These are phyloP conservation scores for Atta texana DNA, from an alignment of 1,140 invertebrate species.

Conservation along the genomic window DNA sequence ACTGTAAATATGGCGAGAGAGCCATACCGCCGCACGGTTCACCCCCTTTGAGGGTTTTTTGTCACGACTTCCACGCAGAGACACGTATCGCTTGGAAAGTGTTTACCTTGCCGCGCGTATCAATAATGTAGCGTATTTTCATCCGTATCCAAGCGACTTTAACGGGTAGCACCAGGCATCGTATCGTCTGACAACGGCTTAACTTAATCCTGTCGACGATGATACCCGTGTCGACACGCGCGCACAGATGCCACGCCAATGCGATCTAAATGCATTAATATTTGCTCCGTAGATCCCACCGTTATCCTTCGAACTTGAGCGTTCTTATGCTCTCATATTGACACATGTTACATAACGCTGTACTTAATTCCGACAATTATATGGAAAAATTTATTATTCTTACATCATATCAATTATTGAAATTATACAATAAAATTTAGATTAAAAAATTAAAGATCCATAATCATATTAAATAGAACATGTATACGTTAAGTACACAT, in stretches of 20 bases:
- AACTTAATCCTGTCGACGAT: conserved; percentile 60
- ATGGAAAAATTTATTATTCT: neutral
- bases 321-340: conserved; percentile 29
- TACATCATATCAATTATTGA: neutral
- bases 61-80: conserved; percentile 45
- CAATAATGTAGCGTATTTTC: conserved; percentile 62
- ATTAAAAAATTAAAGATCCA: neutral
- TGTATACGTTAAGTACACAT: neutral
- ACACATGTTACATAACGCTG: neutral
- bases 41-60: conserved; percentile 43
- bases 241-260: conserved; percentile 48
- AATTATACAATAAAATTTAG: neutral
- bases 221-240: conserved; percentile 44
- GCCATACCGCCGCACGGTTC: conserved; percentile 28
- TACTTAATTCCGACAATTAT: neutral
- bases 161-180: conserved; percentile 30
- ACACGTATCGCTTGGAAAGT: conserved; percentile 51
- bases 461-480: neutral
- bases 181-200: conserved; percentile 62
- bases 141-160: conserved; percentile 59
- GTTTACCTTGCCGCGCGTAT: conserved; percentile 55
- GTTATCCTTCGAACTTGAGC: conserved; percentile 45
- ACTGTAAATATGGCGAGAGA: conserved; percentile 66
- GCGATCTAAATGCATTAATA: conserved; percentile 61
- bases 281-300: conserved; percentile 46